Evolutionary conservation across 1,140 invertebrate species (phyloP).

Genomic region (Drosophila seguyi): DNA sequence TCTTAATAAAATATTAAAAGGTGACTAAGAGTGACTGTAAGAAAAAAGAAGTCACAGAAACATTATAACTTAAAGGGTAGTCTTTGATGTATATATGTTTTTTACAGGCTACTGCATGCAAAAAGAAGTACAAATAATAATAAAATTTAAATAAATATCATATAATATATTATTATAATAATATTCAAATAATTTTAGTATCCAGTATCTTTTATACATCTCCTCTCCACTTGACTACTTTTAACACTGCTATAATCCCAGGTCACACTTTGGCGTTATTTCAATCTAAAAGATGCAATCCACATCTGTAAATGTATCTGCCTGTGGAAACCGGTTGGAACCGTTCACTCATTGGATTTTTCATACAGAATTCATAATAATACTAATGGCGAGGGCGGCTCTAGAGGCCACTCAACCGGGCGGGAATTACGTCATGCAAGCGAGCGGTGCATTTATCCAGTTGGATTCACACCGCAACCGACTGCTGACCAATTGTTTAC

Average conservation of each 20-base stretch:
- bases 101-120: background rate
- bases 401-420: constrained; percentile 51
- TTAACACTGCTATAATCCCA: constrained; percentile 10
- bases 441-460: constrained; percentile 46
- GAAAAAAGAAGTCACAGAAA: too few relatives aligned
- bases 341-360: constrained; percentile 34
- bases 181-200: too few relatives aligned
- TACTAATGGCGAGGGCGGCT: constrained; percentile 35
- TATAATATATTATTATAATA: too few relatives aligned
- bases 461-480: constrained; percentile 48
- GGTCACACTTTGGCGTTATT: constrained; percentile 2
- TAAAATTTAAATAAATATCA: too few relatives aligned
- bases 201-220: background rate
- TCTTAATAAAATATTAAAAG: too few relatives aligned
- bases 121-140: background rate
- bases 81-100: background rate
- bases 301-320: constrained; percentile 27
- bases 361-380: constrained; percentile 36
- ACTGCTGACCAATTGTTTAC: constrained; percentile 7
- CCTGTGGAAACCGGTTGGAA: constrained; percentile 34
- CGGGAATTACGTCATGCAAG: constrained; percentile 33
- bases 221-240: background rate
- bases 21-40: too few relatives aligned
- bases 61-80: background rate
- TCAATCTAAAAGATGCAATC: constrained; percentile 13